phyloP scores from a whole-genome alignment of 2,113 vertebrate species.

The Siphamia tubifer region DNA sequence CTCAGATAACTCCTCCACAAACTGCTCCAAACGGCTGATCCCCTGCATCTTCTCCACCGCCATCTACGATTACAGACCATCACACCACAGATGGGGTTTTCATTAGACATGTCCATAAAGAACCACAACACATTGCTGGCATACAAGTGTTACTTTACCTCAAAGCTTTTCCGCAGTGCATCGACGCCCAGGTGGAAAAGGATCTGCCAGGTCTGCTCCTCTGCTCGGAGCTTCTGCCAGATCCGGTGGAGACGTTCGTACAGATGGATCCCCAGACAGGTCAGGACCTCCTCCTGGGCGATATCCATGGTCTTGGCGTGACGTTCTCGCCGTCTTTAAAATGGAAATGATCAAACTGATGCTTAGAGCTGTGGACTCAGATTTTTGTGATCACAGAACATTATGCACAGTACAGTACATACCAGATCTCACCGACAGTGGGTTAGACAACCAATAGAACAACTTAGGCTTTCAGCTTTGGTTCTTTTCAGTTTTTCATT shows the following conservation, averaged over 20 bases:
- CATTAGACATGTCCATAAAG: too few relatives aligned
- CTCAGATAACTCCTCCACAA: slow-evolving; percentile 95
- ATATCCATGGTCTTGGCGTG: slow-evolving; percentile 98
- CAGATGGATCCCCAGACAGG: slow-evolving; percentile 95
- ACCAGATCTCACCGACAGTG: too few relatives aligned
- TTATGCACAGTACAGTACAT: too few relatives aligned
- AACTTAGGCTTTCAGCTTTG: too few relatives aligned
- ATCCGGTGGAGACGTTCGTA: slow-evolving; percentile 94
- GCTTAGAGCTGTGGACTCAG: slow-evolving; percentile 20
- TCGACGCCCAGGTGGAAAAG: slow-evolving; percentile 95
- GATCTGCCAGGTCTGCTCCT: slow-evolving; percentile 98
- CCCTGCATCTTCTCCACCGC: slow-evolving; percentile 97
- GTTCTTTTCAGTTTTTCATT: too few relatives aligned
- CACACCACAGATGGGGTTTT: background rate
- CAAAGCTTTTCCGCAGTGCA: slow-evolving; percentile 93
- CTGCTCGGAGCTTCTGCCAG: slow-evolving; percentile 95
- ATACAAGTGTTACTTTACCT: slow-evolving; percentile 75
- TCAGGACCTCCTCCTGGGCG: slow-evolving; percentile 97
- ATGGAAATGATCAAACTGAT: background rate
- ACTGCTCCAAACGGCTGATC: slow-evolving; percentile 94
- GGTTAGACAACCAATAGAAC: too few relatives aligned
- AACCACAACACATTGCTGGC: background rate
- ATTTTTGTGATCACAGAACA: too few relatives aligned
- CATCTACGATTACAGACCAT: slow-evolving; percentile 78
- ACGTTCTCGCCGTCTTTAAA: slow-evolving; percentile 88